These are phyloP conservation scores for Anthopleura sola DNA, from an alignment of 64 coral and sea anemone species.

Conservation along the genomic window DNA sequence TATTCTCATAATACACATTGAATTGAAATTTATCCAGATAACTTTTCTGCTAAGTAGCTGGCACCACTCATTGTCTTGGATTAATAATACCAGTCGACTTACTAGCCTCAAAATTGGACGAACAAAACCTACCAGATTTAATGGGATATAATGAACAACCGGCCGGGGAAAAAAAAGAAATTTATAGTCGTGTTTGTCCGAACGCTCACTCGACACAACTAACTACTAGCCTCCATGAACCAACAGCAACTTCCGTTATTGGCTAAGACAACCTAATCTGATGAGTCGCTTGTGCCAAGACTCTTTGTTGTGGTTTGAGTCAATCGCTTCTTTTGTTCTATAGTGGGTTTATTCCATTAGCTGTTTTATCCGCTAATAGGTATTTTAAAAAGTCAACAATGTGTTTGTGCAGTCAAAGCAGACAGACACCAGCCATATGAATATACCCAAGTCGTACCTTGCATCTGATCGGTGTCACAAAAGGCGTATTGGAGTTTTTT, in stretches of 20 bases:
- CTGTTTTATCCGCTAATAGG: not conserved
- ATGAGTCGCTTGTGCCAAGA: not conserved
- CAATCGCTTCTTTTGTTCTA: not conserved
- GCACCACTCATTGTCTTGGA: too few species aligned
- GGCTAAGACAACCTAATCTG: not conserved
- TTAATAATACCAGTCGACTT: too few species aligned
- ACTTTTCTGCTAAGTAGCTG: too few species aligned
- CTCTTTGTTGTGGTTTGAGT: not conserved
- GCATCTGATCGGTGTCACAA: not conserved
- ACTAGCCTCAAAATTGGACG: too few species aligned
- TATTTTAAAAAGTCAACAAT: not conserved
- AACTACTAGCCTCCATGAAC: too few species aligned
- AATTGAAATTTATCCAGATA: too few species aligned
- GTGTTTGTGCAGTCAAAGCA: not conserved
- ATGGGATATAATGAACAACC: too few species aligned
- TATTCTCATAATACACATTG: not conserved
- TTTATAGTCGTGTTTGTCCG: too few species aligned
- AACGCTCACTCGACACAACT: too few species aligned
- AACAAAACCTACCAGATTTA: too few species aligned
- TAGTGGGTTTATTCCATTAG: not conserved
- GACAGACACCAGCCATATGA: not conserved
- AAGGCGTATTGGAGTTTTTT: not conserved
- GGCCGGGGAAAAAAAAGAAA: too few species aligned
- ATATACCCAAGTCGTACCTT: not conserved
- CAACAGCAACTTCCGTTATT: too few species aligned